Percentiles rank a stretch among this genome's conserved stretches.
These are phyloP conservation scores for Tetrapedia diversipes DNA, from an alignment of 2,888 invertebrate species.

Conservation along the genomic window DNA sequence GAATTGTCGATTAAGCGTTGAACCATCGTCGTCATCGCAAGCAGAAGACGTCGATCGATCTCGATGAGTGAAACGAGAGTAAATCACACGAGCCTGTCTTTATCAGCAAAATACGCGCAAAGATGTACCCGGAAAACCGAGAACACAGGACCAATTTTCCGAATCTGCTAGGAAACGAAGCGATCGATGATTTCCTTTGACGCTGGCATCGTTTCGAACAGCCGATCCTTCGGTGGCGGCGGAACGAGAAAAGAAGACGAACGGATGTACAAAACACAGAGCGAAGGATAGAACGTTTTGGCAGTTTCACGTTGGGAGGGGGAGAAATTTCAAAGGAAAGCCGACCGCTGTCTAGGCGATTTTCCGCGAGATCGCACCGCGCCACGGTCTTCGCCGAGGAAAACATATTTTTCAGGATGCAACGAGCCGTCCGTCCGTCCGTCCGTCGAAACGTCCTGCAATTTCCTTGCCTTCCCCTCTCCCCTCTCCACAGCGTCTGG, in stretches of 20 bases:
- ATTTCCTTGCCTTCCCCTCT: conserved; percentile 39
- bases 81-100: too few species aligned
- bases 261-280: conserved; percentile 1
- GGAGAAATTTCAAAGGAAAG: conserved; percentile 48
- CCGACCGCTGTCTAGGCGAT: conserved; percentile 46
- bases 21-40: too few species aligned
- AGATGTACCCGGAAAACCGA: not conserved
- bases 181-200: conserved; percentile 34
- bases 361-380: conserved; percentile 59
- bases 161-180: conserved; percentile 23
- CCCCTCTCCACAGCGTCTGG: conserved; percentile 38
- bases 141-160: conserved; percentile 2
- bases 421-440: conserved; percentile 47
- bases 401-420: conserved; percentile 59
- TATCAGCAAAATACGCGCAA: not conserved
- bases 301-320: not conserved
- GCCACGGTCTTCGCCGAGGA: conserved; percentile 8
- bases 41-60: not conserved
- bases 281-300: not conserved
- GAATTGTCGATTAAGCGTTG: not conserved
- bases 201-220: not conserved
- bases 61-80: not conserved
- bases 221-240: not conserved
- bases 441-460: conserved; percentile 41
- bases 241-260: not conserved